Evolutionary conservation across 2,888 invertebrate species (phyloP).

Genomic region (Creontiades dilutus): DNA sequence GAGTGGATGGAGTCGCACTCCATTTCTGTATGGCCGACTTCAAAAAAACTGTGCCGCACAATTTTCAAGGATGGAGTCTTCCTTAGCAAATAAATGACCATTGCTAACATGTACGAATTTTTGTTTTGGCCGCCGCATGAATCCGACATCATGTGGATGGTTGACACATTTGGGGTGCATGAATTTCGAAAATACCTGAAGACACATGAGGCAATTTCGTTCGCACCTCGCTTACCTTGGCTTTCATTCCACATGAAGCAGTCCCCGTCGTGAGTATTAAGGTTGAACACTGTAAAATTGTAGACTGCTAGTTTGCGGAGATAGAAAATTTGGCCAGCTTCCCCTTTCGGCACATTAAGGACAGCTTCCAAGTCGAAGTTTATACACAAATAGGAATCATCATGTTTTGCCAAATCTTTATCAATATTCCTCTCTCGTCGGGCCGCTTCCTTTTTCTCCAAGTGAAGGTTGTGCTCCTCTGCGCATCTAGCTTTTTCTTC

Average conservation of each 20-base stretch:
- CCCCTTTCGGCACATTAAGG: background rate
- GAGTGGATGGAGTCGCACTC: too few species aligned
- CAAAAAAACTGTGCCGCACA: too few species aligned
- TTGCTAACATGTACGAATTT: too few species aligned
- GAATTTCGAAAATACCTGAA: background rate
- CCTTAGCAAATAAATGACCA: too few species aligned
- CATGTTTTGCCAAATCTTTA: background rate
- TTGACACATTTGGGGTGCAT: too few species aligned
- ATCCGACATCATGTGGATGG: too few species aligned
- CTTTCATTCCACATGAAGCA: slow-evolving; percentile 76
- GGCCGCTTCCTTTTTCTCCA: background rate
- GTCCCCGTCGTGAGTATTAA: slow-evolving; percentile 46
- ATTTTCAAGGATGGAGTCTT: too few species aligned
- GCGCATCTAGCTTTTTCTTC: background rate
- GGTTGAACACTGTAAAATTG: slow-evolving; percentile 75
- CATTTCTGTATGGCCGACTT: too few species aligned
- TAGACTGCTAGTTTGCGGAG: slow-evolving; percentile 36
- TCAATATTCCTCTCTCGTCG: background rate
- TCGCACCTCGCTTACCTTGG: slow-evolving; percentile 72
- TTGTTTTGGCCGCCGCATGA: too few species aligned
- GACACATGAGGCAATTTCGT: slow-evolving; percentile 73
- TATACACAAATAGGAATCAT: background rate
- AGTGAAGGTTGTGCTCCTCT: background rate
- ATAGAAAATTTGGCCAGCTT: slow-evolving; percentile 21
- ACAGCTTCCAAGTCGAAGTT: slow-evolving; percentile 9